These are phyloP conservation scores for Galeopterus variegatus DNA, from an alignment of 2,113 vertebrate genomes.

Conservation along the genomic window DNA sequence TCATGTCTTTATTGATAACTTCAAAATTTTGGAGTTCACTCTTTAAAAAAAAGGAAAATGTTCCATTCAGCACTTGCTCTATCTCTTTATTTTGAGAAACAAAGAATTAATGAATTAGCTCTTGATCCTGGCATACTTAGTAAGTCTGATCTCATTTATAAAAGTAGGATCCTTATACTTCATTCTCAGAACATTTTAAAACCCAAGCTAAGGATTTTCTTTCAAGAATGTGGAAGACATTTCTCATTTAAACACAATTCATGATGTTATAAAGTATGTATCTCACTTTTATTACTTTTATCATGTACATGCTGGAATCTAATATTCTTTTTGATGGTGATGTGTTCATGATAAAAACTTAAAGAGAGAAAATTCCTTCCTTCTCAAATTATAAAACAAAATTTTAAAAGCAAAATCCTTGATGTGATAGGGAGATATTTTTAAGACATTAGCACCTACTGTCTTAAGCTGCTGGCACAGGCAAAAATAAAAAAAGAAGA, in stretches of 20 bases:
- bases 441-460: slow-evolving; percentile 52
- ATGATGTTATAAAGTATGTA: slow-evolving; percentile 25
- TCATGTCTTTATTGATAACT: slow-evolving; percentile 25
- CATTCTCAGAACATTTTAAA: slow-evolving; percentile 49
- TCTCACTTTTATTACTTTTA: slow-evolving; percentile 23
- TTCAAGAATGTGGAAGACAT: slow-evolving; percentile 32
- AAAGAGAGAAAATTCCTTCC: neutral
- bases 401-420: slow-evolving; percentile 43
- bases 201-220: neutral
- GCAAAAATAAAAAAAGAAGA: slow-evolving; percentile 38
- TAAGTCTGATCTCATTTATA: neutral
- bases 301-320: neutral
- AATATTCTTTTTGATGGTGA: slow-evolving; percentile 27
- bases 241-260: slow-evolving; percentile 38
- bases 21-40: slow-evolving; percentile 13
- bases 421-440: neutral
- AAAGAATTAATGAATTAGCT: neutral
- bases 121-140: neutral
- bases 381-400: slow-evolving; percentile 55
- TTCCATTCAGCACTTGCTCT: neutral
- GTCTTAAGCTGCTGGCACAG: neutral
- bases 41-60: neutral
- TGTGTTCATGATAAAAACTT: slow-evolving; percentile 31
- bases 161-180: slow-evolving; percentile 8
- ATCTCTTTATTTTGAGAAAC: neutral